Base-by-base conservation (phyloP, 2,113 vertebrate species). In the Labeo catla region DNA sequence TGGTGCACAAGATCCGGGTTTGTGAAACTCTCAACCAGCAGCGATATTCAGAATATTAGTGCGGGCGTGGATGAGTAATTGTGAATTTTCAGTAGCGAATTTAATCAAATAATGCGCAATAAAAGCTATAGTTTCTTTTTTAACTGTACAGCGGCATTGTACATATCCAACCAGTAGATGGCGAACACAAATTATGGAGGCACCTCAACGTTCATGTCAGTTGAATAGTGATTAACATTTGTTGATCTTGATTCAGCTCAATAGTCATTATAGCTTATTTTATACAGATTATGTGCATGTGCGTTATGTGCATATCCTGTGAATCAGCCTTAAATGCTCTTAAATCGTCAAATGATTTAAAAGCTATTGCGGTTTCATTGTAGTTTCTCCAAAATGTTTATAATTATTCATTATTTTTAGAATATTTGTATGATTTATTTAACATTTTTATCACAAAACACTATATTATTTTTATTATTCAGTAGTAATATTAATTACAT, bases 1-100 rank as follows among this genome's bases (percentile, higher is more conserved):
- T 79, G 36, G 52, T 61, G 50, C 65, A 63, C 57, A 19, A 84
- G 68, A 73, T 73, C 82, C 82, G 66, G 82, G 47, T 84, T 45
- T 72, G 12, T 72, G 19, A 8, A 83, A 23, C 45, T 49, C 21
- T 73, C 16, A 57, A n/a, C 19, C 36, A 57, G 11, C 34, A 45
- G 13, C 50, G 6, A 23, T 13, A 9, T 21, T 15, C 10, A 54
- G 13, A 12, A 21, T 43, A 21, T 79, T 7, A 13, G 28, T 12
- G 54, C 36, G 16, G 73, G 74, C 45, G n/a, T 52, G 7, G n/a
- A 39, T 6, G 47, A 76, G 2, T 2, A 28, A 19, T 13, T 34
- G 13, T 0, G 3, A 8, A 49, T 11, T 4, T n/a, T 15, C 52
- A 28, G 2, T 28, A 50, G 34, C 23, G 36, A 70, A 34, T 52